Evolutionary conservation across 1,140 invertebrate genomes (phyloP).

Genomic region (Anoplolepis gracilipes): DNA sequence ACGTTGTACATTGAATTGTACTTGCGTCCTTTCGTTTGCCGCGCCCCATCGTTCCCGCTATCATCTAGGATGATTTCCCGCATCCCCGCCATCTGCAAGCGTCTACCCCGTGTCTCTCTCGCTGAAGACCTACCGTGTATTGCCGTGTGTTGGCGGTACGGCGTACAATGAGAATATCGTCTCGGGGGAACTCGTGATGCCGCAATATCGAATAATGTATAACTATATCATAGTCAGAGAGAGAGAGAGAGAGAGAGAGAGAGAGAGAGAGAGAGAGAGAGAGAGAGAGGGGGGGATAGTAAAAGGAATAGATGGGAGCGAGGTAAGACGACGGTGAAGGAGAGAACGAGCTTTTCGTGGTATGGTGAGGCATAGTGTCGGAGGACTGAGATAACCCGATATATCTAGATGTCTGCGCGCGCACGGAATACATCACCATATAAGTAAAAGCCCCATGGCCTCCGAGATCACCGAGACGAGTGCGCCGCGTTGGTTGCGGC

Average conservation of each 20-base stretch:
- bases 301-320: slow-evolving; percentile 68
- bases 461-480: slow-evolving; percentile 61
- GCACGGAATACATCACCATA: slow-evolving; percentile 78
- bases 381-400: slow-evolving; percentile 74
- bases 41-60: not conserved
- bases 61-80: not conserved
- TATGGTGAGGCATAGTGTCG: slow-evolving; percentile 62
- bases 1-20: slow-evolving; percentile 80
- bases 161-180: slow-evolving; percentile 81
- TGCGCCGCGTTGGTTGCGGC: slow-evolving; percentile 13
- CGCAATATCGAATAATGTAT: slow-evolving; percentile 82
- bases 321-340: slow-evolving; percentile 59
- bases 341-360: slow-evolving; percentile 60
- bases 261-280: too few species aligned
- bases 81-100: not conserved
- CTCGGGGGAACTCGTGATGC: slow-evolving; percentile 79
- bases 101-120: slow-evolving; percentile 25
- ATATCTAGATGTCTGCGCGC: slow-evolving; percentile 75
- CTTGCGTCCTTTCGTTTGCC: slow-evolving; percentile 62
- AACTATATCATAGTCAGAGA: slow-evolving; percentile 77
- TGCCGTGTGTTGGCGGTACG: slow-evolving; percentile 57
- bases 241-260: not conserved
- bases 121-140: slow-evolving; percentile 53
- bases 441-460: slow-evolving; percentile 76
- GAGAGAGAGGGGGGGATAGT: slow-evolving; percentile 36